Base-by-base conservation (phyloP, 2,113 vertebrate genomes). In the Pteropus alecto region DNA sequence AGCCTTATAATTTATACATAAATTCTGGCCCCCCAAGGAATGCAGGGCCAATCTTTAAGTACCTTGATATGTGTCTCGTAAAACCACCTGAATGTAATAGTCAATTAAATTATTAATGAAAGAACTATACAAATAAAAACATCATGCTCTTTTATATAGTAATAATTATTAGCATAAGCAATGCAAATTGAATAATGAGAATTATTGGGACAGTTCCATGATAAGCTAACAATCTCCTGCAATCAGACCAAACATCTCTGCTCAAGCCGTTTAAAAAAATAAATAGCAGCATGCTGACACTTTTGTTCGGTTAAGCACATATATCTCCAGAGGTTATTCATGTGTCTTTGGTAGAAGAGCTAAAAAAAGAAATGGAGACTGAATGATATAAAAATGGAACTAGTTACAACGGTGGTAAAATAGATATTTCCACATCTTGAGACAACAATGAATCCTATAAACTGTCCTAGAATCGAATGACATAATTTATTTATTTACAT, bases 81-180 rank as follows among this genome's bases (percentile, higher is more conserved):
- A 82, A 93, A 84, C n/a, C 63, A 67, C 63, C 35, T 54, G 9
- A 63, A 88, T 79, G 12, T 92, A 91, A 96, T 48, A 89, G 78
- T 86, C 93, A 95, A 94, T 96, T 97, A 97, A 95, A 97, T 97
- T 97, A 97, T 97, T 97, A 98, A 98, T 97, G 95, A 96, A 77
- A 92, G 91, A 93, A 93, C 93, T 95, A 74, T 77, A 93, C 96
- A 97, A 97, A 97, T 96, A 97, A 96, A 97, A 94, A 89, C 95
- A 92, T 73, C 78, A 11, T 77, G 86, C 74, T 97, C 95, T 94
- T 94, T 92, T 84, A 93, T 81, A 81, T 61, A 90, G 93, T 93
- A 60, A 96, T 95, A 94, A 96, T 97, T 90, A 97, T 97, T 88
- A 97, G 89, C 9, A 38, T 95, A 94, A 96, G 94, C 89, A 93